These are phyloP conservation scores for Engystomops pustulosus DNA, from an alignment of 2,113 vertebrate genomes.

Conservation along the genomic window DNA sequence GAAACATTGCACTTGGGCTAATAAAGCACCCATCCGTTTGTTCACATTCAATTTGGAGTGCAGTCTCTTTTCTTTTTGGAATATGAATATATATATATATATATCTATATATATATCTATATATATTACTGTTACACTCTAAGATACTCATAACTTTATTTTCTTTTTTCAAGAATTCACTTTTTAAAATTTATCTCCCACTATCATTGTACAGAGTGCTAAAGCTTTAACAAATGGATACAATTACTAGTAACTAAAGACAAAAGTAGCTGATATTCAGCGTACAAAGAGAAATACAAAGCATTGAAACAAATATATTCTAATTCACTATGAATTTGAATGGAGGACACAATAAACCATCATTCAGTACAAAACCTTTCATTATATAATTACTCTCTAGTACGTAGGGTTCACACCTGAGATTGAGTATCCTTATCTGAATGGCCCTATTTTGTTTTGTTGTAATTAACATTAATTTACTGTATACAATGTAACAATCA, in stretches of 20 bases:
- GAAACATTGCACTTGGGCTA: too few relatives aligned
- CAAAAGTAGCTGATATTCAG: not conserved
- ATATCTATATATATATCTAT: too few relatives aligned
- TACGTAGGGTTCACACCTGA: not conserved
- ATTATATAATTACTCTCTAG: not conserved
- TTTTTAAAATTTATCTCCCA: not conserved
- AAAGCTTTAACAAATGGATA: not conserved
- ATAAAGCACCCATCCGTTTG: too few relatives aligned
- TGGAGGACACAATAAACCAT: not conserved
- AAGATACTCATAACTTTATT: not conserved
- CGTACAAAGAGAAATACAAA: not conserved
- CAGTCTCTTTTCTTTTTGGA: too few relatives aligned
- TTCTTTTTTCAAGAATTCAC: too few relatives aligned
- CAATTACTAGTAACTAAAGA: not conserved
- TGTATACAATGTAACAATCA: conserved; percentile 22
- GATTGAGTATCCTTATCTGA: conserved; percentile 1
- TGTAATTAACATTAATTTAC: conserved; percentile 32
- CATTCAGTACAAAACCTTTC: not conserved
- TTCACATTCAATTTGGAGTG: too few relatives aligned
- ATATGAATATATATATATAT: too few relatives aligned
- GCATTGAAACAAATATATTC: not conserved
- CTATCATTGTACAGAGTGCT: not conserved
- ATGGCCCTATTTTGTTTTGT: conserved; percentile 9
- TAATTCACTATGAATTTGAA: not conserved
- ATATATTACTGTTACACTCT: not conserved